These are phyloP conservation scores for Pelodiscus sinensis DNA, from an alignment of 2,113 vertebrate species.

Conservation along the genomic window DNA sequence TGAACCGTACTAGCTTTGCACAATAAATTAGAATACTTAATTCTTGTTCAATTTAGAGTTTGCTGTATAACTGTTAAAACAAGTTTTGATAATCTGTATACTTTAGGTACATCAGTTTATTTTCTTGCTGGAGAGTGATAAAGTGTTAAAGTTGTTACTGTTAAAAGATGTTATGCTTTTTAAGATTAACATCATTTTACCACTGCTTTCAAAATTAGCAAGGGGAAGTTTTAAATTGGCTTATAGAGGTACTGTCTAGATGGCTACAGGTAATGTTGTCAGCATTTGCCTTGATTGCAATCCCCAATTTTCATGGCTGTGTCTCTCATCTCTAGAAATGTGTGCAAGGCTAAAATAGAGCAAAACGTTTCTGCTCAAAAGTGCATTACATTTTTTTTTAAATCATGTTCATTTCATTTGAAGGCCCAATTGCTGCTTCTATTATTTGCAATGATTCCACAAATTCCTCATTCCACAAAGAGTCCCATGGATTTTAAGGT, in stretches of 20 bases:
- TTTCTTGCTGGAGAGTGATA: slow-evolving; percentile 20
- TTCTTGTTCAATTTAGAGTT: slow-evolving; percentile 17
- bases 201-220: slow-evolving; percentile 29
- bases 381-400: background rate
- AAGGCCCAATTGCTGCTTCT: background rate
- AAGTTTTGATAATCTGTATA: slow-evolving; percentile 22
- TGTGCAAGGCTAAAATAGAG: background rate
- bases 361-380: background rate
- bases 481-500: background rate
- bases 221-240: slow-evolving; percentile 49
- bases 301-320: slow-evolving; percentile 2
- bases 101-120: background rate
- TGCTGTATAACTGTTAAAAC: slow-evolving; percentile 8
- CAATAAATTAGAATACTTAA: slow-evolving; percentile 22
- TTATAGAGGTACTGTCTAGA: slow-evolving; percentile 49
- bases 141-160: slow-evolving; percentile 45
- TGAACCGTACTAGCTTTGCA: slow-evolving; percentile 33
- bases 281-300: slow-evolving; percentile 18
- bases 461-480: background rate
- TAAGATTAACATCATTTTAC: slow-evolving; percentile 59
- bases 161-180: slow-evolving; percentile 54
- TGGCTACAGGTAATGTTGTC: slow-evolving; percentile 23
- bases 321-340: background rate
- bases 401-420: background rate
- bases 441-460: background rate